Evolutionary conservation across 2,797 vertebrate species (phyloP), one percentile per base, ranked within the genome.

Genomic region (Alcedo quadribrachys): DNA sequence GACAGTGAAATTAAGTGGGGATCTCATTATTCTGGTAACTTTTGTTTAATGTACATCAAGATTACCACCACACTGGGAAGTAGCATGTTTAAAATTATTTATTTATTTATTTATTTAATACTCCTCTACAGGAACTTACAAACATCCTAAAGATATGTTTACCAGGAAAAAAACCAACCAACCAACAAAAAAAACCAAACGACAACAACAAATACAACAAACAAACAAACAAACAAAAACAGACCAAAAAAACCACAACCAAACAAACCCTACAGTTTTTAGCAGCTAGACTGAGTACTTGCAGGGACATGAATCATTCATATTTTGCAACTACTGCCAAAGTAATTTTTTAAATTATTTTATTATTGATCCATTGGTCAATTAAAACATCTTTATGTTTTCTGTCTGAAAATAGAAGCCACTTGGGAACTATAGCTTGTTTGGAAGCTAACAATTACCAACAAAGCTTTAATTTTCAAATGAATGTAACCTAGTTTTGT

Each of bases 361-460:
- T 83, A 55, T 68, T 91, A 75, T 66, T 45, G 81, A 94, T 33
- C 15, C 24, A 55, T 20, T 53, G 28, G 51, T 66, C 48, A 81
- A 89, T 75, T 78, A 83, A 79, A 89, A 75, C 15, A 75, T 35
- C 60, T 77, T 80, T 57, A 60, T 25, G 45, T 68, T 92, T 83
- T 71, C 58, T 75, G 33, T 12, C 54, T 50, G 45, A 74, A 94
- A 94, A 87, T 32, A 67, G 58, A 85, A 90, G 27, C 19, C 71
- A 37, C 54, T 65, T 50, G 42, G 61, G 58, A 96, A 71, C 22
- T 55, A 43, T 5, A 68, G 27, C 13, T 19, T 15, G 1, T 62
- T 87, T 65, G 54, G 50, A 90, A 92, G 45, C 15, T 37, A 79
- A 69, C 25, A 67, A 80, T 77, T 87, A 82, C 33, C 57, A 95